phyloP scores from a whole-genome alignment of 2,113 vertebrate genomes.

The Camelus dromedarius region DNA sequence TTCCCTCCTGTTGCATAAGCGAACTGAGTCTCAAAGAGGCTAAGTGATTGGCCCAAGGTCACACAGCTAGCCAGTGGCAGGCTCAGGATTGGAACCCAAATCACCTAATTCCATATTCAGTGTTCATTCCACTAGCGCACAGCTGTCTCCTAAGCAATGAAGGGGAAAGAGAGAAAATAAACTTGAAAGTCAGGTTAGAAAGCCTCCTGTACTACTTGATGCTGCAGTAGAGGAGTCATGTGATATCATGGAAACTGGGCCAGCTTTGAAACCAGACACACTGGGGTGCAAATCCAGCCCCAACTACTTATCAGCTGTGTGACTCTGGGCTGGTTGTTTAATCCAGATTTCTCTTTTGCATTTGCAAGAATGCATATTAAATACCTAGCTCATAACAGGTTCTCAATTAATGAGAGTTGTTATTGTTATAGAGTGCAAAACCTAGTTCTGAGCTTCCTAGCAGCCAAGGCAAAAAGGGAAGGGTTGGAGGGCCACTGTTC shows the following conservation, averaged over 20 bases:
- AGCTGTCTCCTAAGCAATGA: neutral
- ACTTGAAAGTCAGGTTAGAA: neutral
- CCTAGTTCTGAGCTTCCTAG: conserved; percentile 43
- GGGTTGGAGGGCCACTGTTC: neutral
- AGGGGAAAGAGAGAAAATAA: neutral
- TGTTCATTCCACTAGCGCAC: neutral
- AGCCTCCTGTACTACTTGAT: neutral
- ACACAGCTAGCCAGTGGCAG: neutral
- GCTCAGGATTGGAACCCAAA: neutral
- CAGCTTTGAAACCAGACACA: neutral
- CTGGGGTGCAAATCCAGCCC: neutral
- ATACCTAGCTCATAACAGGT: neutral
- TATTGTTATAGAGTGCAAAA: neutral
- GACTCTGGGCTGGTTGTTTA: neutral
- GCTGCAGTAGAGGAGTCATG: neutral
- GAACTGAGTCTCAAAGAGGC: neutral
- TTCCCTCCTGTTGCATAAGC: neutral
- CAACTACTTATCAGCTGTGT: neutral
- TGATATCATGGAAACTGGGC: neutral
- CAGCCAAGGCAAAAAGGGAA: conserved; percentile 13
- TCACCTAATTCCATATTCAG: neutral
- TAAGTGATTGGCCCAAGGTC: neutral
- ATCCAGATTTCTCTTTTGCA: neutral
- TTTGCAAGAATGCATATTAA: neutral
- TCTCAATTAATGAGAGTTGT: neutral